Evolutionary conservation across 2,113 vertebrate species (phyloP).

Genomic region (Heterotis niloticus): DNA sequence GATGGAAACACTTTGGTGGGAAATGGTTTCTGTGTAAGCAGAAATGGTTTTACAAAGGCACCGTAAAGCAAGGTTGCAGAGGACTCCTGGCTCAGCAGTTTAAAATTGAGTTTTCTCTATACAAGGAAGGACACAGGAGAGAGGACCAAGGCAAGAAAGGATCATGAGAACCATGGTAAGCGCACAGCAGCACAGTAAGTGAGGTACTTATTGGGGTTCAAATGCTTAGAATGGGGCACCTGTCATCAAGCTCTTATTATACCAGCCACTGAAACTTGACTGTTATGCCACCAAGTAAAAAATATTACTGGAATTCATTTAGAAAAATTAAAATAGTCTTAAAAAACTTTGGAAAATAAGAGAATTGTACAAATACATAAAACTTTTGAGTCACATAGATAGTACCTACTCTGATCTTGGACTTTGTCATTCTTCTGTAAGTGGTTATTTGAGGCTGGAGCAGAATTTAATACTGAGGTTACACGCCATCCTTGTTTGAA

Average conservation of each 20-base stretch:
- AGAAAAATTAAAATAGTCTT: too few relatives aligned
- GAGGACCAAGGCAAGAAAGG: background rate
- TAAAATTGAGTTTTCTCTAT: background rate
- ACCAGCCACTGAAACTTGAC: too few relatives aligned
- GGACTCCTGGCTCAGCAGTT: background rate
- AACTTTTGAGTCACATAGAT: background rate
- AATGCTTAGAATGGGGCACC: too few relatives aligned
- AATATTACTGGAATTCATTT: background rate
- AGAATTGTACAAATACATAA: background rate
- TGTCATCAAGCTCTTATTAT: background rate
- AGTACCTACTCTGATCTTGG: background rate
- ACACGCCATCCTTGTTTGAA: constrained; percentile 16
- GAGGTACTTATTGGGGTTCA: too few relatives aligned
- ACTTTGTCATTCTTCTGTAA: constrained; percentile 19
- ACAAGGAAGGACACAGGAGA: background rate
- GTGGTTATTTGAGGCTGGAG: constrained; percentile 22
- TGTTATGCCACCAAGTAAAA: too few relatives aligned
- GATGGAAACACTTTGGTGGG: background rate
- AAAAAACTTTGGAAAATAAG: background rate
- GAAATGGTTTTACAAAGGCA: constrained; percentile 7
- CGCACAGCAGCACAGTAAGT: background rate
- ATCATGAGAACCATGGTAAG: background rate
- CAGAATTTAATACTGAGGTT: constrained; percentile 23
- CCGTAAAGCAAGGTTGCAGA: background rate
- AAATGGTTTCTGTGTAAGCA: constrained; percentile 24